Evolutionary conservation across 1,140 invertebrate species (phyloP).

Genomic region (Colletes gigas): DNA sequence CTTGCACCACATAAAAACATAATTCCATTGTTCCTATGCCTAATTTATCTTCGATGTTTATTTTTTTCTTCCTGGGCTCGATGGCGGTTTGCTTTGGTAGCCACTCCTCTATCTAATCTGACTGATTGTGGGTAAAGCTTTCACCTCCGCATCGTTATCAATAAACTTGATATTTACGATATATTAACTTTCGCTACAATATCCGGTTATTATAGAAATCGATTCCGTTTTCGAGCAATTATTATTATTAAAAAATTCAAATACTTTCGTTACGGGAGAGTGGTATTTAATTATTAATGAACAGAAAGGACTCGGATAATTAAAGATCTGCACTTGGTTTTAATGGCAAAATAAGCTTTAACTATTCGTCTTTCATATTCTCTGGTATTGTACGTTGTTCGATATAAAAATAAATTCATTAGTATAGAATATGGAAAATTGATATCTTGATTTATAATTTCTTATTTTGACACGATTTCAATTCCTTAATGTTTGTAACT

Average conservation of each 20-base stretch:
- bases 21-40: slow-evolving; percentile 30
- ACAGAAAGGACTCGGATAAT: neutral
- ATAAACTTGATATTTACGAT: neutral
- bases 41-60: slow-evolving; percentile 22
- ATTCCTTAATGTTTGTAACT: no score
- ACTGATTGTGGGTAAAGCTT: neutral
- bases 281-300: neutral
- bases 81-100: neutral
- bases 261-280: neutral
- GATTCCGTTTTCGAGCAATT: neutral
- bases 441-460: no score
- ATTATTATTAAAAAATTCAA: neutral
- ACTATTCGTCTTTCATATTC: no score
- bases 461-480: no score
- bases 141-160: neutral
- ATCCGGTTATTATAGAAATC: no score
- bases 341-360: no score
- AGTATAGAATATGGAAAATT: no score
- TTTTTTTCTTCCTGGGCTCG: neutral
- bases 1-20: neutral
- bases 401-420: no score
- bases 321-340: neutral
- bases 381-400: no score
- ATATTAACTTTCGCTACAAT: neutral
- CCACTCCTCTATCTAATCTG: neutral